A percentile compares a stretch with the other conserved stretches of the same genome.
phyloP scores from a whole-genome alignment of 2,797 vertebrate genomes.

The Peromyscus eremicus region DNA sequence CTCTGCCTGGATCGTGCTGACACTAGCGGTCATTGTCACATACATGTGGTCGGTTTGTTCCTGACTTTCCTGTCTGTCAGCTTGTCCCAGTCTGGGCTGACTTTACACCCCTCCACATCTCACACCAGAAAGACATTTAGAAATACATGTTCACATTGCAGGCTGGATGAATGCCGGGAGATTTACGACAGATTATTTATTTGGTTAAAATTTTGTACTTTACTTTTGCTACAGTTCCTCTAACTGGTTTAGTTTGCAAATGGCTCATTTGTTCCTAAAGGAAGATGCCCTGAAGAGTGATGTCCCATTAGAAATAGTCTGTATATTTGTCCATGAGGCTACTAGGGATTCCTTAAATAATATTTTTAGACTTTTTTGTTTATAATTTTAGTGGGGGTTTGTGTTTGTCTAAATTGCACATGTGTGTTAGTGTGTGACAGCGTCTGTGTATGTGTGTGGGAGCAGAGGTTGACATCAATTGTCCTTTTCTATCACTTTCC shows the following conservation, averaged over 20 bases:
- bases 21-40: neutral
- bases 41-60: neutral
- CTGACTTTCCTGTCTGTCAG: neutral
- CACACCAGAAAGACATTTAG: neutral
- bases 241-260: neutral
- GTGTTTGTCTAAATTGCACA: neutral
- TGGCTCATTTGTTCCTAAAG: neutral
- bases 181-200: neutral
- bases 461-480: neutral
- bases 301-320: neutral
- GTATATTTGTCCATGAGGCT: neutral
- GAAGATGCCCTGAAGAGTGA: constrained; percentile 5
- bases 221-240: neutral
- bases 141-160: neutral
- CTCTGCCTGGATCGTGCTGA: neutral
- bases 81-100: neutral
- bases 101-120: too few species aligned
- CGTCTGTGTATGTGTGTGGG: neutral
- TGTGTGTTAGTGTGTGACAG: neutral
- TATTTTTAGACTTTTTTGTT: neutral
- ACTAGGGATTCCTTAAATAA: neutral
- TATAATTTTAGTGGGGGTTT: neutral
- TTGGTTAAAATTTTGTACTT: neutral
- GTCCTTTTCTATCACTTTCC: neutral
- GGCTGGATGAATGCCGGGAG: too few species aligned